phyloP scores from a whole-genome alignment of 2,797 vertebrate species.

The Sebastes baramenuke region DNA sequence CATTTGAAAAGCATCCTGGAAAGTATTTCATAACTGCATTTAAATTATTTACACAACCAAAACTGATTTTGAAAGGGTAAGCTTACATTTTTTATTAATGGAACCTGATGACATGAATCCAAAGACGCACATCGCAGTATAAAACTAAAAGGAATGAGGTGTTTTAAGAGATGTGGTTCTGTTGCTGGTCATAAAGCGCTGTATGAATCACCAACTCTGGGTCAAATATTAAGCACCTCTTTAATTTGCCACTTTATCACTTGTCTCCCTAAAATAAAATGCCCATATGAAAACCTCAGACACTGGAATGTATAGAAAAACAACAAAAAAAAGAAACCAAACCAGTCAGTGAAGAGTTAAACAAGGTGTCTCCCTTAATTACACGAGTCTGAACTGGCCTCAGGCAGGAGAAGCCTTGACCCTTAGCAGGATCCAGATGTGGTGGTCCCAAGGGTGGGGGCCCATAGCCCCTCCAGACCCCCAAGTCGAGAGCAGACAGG shows the following conservation, averaged over 20 bases:
- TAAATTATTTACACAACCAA: background rate
- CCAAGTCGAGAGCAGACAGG: conserved; percentile 83
- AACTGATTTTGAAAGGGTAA: background rate
- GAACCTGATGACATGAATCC: background rate
- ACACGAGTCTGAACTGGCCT: conserved; percentile 92
- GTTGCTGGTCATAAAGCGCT: background rate
- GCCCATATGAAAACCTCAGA: conserved; percentile 24
- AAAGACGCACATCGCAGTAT: background rate
- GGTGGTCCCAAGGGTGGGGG: conserved; percentile 89
- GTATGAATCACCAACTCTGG: background rate
- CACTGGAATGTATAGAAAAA: conserved; percentile 60
- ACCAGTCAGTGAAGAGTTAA: conserved; percentile 91
- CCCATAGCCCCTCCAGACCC: conserved; percentile 78
- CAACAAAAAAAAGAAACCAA: conserved; percentile 54
- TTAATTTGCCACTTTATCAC: conserved; percentile 22
- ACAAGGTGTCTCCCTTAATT: conserved; percentile 95
- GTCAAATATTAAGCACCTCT: background rate
- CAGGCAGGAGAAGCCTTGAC: conserved; percentile 98
- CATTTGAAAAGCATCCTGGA: background rate
- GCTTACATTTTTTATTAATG: background rate
- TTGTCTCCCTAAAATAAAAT: background rate
- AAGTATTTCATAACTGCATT: background rate
- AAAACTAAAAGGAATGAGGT: background rate
- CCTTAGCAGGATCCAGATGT: conserved; percentile 99
- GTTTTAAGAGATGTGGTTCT: background rate